Conservation (phyloP, 2,888 invertebrate species). For the Trissoscelio sp. region DNA sequence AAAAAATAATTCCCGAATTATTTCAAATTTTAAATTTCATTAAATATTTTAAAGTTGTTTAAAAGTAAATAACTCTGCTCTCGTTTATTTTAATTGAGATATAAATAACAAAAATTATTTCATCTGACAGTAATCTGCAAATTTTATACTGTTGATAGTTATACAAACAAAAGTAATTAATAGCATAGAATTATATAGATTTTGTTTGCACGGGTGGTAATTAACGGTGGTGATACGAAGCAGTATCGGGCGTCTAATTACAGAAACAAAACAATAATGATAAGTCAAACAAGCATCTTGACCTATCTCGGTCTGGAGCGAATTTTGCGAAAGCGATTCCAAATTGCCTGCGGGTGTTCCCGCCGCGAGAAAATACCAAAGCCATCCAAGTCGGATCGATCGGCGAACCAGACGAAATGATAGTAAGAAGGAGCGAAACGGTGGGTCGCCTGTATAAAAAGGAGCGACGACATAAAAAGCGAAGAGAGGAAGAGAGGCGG, state of each 20-base stretch:
- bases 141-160: too few species aligned
- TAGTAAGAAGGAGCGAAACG: conserved; percentile 61
- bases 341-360: conserved; percentile 65
- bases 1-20: too few species aligned
- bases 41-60: too few species aligned
- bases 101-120: too few species aligned
- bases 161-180: too few species aligned
- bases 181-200: too few species aligned
- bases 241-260: conserved; percentile 8
- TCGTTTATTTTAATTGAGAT: too few species aligned
- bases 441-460: conserved; percentile 51
- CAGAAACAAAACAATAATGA: conserved; percentile 35
- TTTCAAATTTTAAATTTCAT: too few species aligned
- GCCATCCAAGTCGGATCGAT: conserved; percentile 68
- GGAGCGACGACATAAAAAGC: conserved; percentile 37
- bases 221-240: too few species aligned
- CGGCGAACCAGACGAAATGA: conserved; percentile 66
- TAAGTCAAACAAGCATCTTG: conserved; percentile 58
- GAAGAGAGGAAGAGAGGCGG: conserved; percentile 31
- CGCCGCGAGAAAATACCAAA: conserved; percentile 65
- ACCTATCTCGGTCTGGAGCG: conserved; percentile 52
- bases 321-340: conserved; percentile 64
- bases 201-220: too few species aligned
- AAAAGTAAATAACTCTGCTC: too few species aligned
- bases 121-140: too few species aligned